These are phyloP conservation scores for Luscinia megarhynchos DNA, from an alignment of 2,797 vertebrate species.

Conservation along the genomic window DNA sequence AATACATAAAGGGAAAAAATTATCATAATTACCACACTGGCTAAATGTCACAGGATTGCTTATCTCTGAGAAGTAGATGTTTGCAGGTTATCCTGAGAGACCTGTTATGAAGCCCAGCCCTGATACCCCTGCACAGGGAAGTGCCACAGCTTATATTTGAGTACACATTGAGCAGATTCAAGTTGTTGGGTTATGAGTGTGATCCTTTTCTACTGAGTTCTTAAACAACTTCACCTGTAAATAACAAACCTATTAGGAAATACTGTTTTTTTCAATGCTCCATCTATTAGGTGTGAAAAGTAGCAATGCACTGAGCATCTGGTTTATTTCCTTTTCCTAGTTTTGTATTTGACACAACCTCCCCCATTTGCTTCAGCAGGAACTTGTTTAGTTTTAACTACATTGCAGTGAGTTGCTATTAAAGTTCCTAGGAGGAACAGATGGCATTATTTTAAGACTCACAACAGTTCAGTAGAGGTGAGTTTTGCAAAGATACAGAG, in stretches of 20 bases:
- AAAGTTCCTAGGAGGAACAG: background rate
- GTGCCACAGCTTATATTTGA: background rate
- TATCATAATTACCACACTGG: background rate
- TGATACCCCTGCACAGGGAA: background rate
- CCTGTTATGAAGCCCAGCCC: background rate
- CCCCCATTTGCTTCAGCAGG: background rate
- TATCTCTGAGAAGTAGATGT: background rate
- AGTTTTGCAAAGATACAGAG: background rate
- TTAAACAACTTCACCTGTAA: conserved; percentile 23
- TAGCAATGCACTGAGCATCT: background rate
- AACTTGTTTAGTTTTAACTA: background rate
- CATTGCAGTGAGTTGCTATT: background rate
- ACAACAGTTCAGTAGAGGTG: background rate
- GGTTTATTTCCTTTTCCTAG: background rate
- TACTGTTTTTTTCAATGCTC: background rate
- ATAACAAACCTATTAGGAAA: conserved; percentile 30
- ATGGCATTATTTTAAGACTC: background rate
- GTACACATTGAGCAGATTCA: background rate
- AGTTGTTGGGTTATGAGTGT: background rate
- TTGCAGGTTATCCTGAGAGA: background rate
- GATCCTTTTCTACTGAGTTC: conserved; percentile 21
- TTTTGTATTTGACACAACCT: background rate
- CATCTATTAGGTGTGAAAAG: background rate
- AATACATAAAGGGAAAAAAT: background rate
- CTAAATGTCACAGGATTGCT: background rate